These are phyloP conservation scores for Cataglyphis livida DNA, from an alignment of 2,888 invertebrate genomes.

Conservation along the genomic window DNA sequence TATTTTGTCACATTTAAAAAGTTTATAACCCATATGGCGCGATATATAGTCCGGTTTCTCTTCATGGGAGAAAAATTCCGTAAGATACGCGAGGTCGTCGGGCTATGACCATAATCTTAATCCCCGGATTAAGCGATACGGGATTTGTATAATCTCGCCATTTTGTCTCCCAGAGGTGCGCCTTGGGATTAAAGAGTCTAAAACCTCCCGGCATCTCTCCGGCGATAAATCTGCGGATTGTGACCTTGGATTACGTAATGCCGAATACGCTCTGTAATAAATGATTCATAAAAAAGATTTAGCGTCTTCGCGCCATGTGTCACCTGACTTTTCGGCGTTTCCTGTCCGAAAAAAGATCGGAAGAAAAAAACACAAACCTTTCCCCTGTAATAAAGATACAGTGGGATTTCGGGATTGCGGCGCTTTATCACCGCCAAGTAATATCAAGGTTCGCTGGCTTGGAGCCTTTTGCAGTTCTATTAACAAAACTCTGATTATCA, in stretches of 20 bases:
- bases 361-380: neutral
- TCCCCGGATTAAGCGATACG: conserved; percentile 73
- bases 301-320: conserved; percentile 44
- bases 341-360: neutral
- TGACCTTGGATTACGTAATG: conserved; percentile 66
- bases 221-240: conserved; percentile 73
- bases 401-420: conserved; percentile 35
- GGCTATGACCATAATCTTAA: conserved; percentile 74
- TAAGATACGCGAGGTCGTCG: conserved; percentile 59
- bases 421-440: conserved; percentile 45
- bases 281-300: conserved; percentile 56
- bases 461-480: conserved; percentile 51
- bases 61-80: conserved; percentile 64
- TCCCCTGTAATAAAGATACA: conserved; percentile 41
- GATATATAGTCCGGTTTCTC: conserved; percentile 41
- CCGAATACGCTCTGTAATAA: conserved; percentile 59
- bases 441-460: conserved; percentile 50
- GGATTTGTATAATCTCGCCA: conserved; percentile 75
- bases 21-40: conserved; percentile 24
- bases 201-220: conserved; percentile 65
- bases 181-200: conserved; percentile 74
- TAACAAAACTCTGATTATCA: conserved; percentile 55
- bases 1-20: conserved; percentile 28
- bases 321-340: conserved; percentile 43
- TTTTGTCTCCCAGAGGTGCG: conserved; percentile 73